phyloP scores from a whole-genome alignment of 2,888 invertebrate genomes.

The Neelides folsomi region DNA sequence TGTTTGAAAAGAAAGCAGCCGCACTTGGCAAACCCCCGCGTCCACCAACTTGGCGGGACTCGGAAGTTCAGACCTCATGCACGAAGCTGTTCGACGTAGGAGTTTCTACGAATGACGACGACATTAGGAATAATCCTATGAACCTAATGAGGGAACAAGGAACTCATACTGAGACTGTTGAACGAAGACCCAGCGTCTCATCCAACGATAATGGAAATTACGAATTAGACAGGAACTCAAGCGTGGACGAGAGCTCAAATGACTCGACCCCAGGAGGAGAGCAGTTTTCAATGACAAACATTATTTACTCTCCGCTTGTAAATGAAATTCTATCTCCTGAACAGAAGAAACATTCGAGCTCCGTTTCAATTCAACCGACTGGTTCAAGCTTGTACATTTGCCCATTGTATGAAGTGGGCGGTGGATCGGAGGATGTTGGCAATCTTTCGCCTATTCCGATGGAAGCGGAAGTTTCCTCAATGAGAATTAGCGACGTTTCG shows the following conservation, averaged over 20 bases:
- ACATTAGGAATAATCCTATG: background rate
- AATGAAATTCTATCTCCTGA: conserved; percentile 26
- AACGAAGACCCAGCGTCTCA: background rate
- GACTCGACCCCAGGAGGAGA: conserved; percentile 30
- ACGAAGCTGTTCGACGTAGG: background rate
- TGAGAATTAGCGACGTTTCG: background rate
- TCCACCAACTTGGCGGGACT: conserved; percentile 27
- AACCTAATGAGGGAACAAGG: background rate
- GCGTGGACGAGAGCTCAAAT: conserved; percentile 31
- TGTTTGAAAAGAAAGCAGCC: conserved; percentile 18
- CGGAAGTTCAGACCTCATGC: conserved; percentile 12
- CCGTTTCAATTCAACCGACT: no score
- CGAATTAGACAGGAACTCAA: conserved; percentile 31
- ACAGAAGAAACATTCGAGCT: background rate
- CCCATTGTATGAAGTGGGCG: conserved; percentile 29
- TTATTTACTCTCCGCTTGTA: conserved; percentile 31
- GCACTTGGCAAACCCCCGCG: conserved; percentile 5
- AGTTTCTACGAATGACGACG: background rate
- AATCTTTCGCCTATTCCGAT: conserved; percentile 7
- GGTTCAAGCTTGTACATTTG: conserved; percentile 21
- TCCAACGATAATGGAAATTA: conserved; percentile 12
- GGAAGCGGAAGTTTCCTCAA: conserved; percentile 1
- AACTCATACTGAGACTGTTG: background rate
- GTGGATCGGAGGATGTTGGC: conserved; percentile 7
- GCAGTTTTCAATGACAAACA: conserved; percentile 22